Percentiles rank a stretch among this genome's conserved stretches.
Evolutionary conservation across 1,140 invertebrate genomes (phyloP).

Genomic region (Triops longicaudatus): DNA sequence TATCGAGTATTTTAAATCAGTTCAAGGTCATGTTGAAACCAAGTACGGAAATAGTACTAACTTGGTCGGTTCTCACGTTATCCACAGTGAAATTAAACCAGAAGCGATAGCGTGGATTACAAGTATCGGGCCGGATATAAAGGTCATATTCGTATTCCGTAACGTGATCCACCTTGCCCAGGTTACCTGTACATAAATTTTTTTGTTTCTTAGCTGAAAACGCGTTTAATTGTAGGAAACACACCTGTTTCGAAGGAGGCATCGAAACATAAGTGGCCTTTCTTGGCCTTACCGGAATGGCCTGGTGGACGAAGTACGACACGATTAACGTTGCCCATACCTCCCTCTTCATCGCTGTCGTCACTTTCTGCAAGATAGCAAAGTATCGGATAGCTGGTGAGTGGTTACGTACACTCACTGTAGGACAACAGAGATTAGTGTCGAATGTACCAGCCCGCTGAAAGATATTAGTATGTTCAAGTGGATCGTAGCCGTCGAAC

Average conservation of each 20-base stretch:
- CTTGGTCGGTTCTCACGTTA: conserved; percentile 86
- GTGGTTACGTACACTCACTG: too few species aligned
- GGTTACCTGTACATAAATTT: conserved; percentile 57
- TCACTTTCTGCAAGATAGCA: conserved; percentile 66
- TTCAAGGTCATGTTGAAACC: conserved; percentile 14
- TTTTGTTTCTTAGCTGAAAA: neutral
- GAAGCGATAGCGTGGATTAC: conserved; percentile 80
- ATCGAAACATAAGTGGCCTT: conserved; percentile 93
- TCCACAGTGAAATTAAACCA: conserved; percentile 99
- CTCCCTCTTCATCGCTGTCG: conserved; percentile 87
- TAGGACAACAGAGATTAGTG: neutral
- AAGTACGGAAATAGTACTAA: conserved; percentile 36
- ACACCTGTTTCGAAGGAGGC: conserved; percentile 87
- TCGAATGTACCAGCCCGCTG: conserved; percentile 16
- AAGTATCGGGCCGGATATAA: conserved; percentile 91
- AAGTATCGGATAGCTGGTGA: neutral
- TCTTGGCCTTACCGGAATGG: conserved; percentile 86
- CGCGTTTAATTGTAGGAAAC: conserved; percentile 23
- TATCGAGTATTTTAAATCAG: conserved; percentile 17
- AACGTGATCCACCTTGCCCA: conserved; percentile 87
- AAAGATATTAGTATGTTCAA: conserved; percentile 28
- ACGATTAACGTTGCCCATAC: conserved; percentile 86
- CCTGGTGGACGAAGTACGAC: conserved; percentile 86
- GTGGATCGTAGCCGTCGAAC: conserved; percentile 18
- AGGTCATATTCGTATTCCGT: conserved; percentile 94